Evolutionary conservation across 2,113 vertebrate species (phyloP).

Genomic region (Falcunculus frontatus): DNA sequence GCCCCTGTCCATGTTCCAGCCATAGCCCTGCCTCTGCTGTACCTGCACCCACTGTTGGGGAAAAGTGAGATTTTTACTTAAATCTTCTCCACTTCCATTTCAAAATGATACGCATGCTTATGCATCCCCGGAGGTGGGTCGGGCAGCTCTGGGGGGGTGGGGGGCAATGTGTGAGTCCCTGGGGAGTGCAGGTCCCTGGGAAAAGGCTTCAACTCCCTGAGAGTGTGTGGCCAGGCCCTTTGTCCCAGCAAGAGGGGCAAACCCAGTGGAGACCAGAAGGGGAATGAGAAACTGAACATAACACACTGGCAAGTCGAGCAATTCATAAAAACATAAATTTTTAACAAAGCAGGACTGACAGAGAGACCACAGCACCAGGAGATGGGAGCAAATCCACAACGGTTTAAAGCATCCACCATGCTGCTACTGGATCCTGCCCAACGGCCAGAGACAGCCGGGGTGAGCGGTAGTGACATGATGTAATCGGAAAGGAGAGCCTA

Average conservation of each 20-base stretch:
- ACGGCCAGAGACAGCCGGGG: not conserved
- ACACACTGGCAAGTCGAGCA: not conserved
- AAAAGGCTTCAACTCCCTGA: fast-evolving
- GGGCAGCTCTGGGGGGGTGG: not conserved
- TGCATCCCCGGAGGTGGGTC: fast-evolving
- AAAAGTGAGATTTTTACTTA: not conserved
- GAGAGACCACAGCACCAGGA: not conserved
- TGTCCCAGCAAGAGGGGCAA: not conserved
- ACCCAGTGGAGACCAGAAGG: not conserved
- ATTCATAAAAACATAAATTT: slow-evolving; percentile 11
- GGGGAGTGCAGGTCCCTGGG: not conserved
- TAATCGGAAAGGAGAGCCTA: slow-evolving; percentile 20
- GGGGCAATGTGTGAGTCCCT: not conserved
- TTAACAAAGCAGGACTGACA: not conserved
- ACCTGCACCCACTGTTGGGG: not conserved
- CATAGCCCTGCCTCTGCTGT: not conserved
- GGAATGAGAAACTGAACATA: not conserved
- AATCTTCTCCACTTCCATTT: not conserved
- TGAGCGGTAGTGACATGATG: slow-evolving; percentile 8
- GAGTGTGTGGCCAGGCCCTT: not conserved
- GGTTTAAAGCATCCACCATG: slow-evolving; percentile 3
- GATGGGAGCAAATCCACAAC: not conserved
- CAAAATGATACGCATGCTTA: not conserved
- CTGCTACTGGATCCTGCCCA: not conserved
- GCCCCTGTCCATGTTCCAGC: too few relatives aligned